Percentiles rank a stretch among this genome's conserved stretches.
phyloP scores from a whole-genome alignment of 2,888 invertebrate species.

The Villa cingulata region DNA sequence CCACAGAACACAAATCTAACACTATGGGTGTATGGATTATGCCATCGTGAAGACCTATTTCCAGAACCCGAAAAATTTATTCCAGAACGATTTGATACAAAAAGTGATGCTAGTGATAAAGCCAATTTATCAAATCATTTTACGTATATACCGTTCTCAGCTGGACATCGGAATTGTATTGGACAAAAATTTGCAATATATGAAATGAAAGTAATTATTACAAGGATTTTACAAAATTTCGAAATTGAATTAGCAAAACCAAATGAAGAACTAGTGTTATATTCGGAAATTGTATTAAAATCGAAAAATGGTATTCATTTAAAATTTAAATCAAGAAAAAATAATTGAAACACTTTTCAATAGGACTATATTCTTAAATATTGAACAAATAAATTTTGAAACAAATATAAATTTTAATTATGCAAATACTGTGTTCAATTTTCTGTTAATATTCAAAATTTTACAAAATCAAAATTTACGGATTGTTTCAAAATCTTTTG shows the following conservation, averaged over 20 bases:
- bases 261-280: conserved; percentile 10
- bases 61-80: conserved; percentile 14
- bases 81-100: conserved; percentile 15
- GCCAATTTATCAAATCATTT: conserved; percentile 16
- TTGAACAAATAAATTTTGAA: too few relatives aligned
- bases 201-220: conserved; percentile 15
- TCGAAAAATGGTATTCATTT: conserved; percentile 15
- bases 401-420: too few relatives aligned
- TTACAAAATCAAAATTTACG: too few relatives aligned
- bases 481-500: too few relatives aligned
- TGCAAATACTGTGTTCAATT: too few relatives aligned
- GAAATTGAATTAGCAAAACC: conserved; percentile 9
- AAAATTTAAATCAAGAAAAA: conserved; percentile 2
- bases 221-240: conserved; percentile 13
- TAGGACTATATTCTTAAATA: too few relatives aligned
- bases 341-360: too few relatives aligned
- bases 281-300: conserved; percentile 11
- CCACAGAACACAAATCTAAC: conserved; percentile 2
- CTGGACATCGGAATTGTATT: conserved; percentile 17
- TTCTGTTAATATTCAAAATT: too few relatives aligned
- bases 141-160: conserved; percentile 16
- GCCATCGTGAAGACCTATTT: conserved; percentile 12
- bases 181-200: conserved; percentile 17
- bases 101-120: conserved; percentile 1
- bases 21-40: conserved; percentile 4